Percentiles rank a stretch among this genome's conserved stretches.
These are phyloP conservation scores for Conus betulinus DNA, from an alignment of 1,140 invertebrate genomes.

Conservation along the genomic window DNA sequence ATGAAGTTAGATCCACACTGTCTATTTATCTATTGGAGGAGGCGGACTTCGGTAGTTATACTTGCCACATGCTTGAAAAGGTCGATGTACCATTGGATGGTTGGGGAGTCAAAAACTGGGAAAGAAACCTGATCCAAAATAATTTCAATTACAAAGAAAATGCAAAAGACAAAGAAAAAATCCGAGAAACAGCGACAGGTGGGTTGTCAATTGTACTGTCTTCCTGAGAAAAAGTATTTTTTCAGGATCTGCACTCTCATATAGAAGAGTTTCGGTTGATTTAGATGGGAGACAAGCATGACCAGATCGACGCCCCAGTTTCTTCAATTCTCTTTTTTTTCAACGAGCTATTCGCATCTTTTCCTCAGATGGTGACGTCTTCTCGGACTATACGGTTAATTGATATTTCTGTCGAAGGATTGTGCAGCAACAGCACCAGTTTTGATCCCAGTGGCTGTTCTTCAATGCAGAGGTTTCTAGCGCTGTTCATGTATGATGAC, in stretches of 20 bases:
- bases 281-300: not conserved
- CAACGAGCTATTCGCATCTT: constrained; percentile 17
- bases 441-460: constrained; percentile 13
- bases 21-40: constrained; percentile 2
- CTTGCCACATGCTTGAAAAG: not conserved
- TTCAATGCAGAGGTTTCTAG: not conserved
- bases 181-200: not conserved
- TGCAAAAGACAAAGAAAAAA: not conserved
- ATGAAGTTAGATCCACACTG: not conserved
- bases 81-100: not conserved
- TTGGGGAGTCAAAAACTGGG: not conserved
- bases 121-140: not conserved
- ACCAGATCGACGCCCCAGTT: not conserved
- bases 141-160: not conserved
- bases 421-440: not conserved
- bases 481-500: not conserved
- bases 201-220: not conserved
- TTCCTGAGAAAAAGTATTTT: not conserved
- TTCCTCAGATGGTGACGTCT: not conserved
- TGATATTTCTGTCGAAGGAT: not conserved
- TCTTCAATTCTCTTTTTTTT: constrained; percentile 23
- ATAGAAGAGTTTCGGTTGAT: constrained; percentile 9
- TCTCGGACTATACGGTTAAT: constrained; percentile 19
- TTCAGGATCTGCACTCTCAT: constrained; percentile 14
- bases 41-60: constrained; percentile 18